Evolutionary conservation across 1,140 invertebrate genomes (phyloP).

Genomic region (Drosophila orena): DNA sequence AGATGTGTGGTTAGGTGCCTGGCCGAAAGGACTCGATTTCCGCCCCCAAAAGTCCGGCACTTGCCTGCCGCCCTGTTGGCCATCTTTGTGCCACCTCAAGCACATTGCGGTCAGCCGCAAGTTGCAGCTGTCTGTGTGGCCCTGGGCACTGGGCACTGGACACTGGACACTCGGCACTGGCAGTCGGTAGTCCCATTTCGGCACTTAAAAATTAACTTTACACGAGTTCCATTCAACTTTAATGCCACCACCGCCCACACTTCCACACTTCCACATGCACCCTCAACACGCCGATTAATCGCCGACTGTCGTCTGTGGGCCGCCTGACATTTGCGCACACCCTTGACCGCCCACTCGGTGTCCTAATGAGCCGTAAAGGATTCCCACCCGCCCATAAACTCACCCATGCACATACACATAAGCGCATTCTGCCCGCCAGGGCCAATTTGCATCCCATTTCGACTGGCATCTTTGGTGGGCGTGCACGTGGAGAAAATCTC

Average conservation of each 20-base stretch:
- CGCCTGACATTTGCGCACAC: slow-evolving; percentile 19
- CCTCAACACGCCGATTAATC: slow-evolving; percentile 31
- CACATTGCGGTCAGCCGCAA: slow-evolving; percentile 65
- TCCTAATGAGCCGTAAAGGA: slow-evolving; percentile 53
- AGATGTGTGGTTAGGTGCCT: slow-evolving; percentile 27
- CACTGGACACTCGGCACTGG: background rate
- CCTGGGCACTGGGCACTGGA: slow-evolving; percentile 1
- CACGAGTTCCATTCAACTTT: slow-evolving; percentile 36
- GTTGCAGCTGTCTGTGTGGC: slow-evolving; percentile 26
- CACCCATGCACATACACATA: background rate
- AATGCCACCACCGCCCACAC: slow-evolving; percentile 21
- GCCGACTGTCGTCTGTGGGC: slow-evolving; percentile 13
- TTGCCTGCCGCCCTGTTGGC: background rate
- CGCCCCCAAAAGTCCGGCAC: slow-evolving; percentile 14
- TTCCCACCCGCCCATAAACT: background rate
- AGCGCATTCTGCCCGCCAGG: slow-evolving; percentile 12
- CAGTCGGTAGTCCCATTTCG: slow-evolving; percentile 18
- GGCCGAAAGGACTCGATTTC: slow-evolving; percentile 39
- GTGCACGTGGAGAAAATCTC: slow-evolving; percentile 18
- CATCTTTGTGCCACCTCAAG: slow-evolving; percentile 45
- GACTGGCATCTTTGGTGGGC: slow-evolving; percentile 16
- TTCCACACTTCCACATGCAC: slow-evolving; percentile 9
- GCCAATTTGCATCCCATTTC: slow-evolving; percentile 54
- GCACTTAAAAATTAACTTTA: slow-evolving; percentile 68
- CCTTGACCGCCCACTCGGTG: slow-evolving; percentile 26